Evolutionary conservation across 2,113 vertebrate species (phyloP).

Genomic region (Tor tambroides): DNA sequence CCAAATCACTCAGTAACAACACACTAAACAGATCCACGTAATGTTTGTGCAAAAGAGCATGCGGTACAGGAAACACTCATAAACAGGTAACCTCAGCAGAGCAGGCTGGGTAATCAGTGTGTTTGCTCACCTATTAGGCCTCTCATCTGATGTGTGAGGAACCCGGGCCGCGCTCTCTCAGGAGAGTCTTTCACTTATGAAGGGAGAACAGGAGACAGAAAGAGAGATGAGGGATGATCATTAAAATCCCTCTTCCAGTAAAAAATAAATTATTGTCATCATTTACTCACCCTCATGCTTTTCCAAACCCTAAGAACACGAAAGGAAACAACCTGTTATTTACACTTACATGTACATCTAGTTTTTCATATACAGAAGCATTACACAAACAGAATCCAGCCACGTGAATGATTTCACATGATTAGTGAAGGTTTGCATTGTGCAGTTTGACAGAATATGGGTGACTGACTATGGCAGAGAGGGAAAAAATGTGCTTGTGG

Average conservation of each 20-base stretch:
- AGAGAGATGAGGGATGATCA: slow-evolving; percentile 28
- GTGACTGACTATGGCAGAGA: slow-evolving; percentile 28
- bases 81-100: slow-evolving; percentile 61
- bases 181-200: slow-evolving; percentile 66
- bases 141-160: slow-evolving; percentile 74
- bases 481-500: slow-evolving; percentile 37
- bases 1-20: background rate
- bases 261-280: background rate
- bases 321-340: slow-evolving; percentile 56
- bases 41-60: background rate
- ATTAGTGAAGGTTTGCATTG: slow-evolving; percentile 22
- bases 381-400: background rate
- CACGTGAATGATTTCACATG: background rate
- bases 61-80: slow-evolving; percentile 42
- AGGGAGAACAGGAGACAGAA: slow-evolving; percentile 9
- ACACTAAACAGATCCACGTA: slow-evolving; percentile 6
- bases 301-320: background rate
- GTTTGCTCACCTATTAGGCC: slow-evolving; percentile 78
- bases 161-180: slow-evolving; percentile 65
- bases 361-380: slow-evolving; percentile 55
- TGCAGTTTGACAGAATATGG: slow-evolving; percentile 16
- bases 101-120: slow-evolving; percentile 70
- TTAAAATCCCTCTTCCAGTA: background rate
- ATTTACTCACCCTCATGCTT: background rate
- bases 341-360: slow-evolving; percentile 54